Base-by-base conservation (phyloP, 2,797 vertebrate genomes). In the Chelonia mydas region DNA sequence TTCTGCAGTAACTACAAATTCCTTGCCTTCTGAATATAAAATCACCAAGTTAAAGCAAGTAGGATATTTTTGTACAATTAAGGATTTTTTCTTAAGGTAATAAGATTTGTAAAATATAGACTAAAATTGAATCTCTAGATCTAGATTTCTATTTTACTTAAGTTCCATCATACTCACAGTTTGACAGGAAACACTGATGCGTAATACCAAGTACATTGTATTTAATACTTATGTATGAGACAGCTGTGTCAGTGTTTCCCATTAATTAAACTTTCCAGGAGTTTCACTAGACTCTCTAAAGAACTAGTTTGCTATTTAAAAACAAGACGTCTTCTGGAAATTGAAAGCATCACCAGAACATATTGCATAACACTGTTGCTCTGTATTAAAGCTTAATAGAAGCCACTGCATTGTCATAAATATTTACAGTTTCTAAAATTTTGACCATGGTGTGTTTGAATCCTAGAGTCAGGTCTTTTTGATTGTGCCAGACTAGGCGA, bases 21-120 rank as follows among this genome's bases (percentile, higher is more conserved):
- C 92, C 81, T 90, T 96, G 86, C 25, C 77, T 87, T 74, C 90
- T 90, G 78, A 68, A 15, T 91, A 37, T 25, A 68, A 74, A 86
- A 89, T 25, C 79, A n/a, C 1, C 16, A 33, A n/a, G 6, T 86
- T 91, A 2, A 47, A 47, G 41, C n/a, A 80, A 47, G 50, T 23
- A 49, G 68, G 49, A 0, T 76, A 0, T n/a, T 68, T 93, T 92
- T 83, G 41, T 33, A 19, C 54, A 0, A 0, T 93, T 89, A 11
- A 0, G 45, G 25, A 25, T n/a, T 25, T 7, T 92, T 86, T 88
- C 41, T 23, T 57, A 1, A 89, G 65, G 28, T 83, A 74, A 16
- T 28, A 25, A 31, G 33, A 31, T 61, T 6, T 68, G n/a, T 21
- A 68, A 68, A 68, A 68, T 45, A 19, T 74, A 27, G 11, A 27